Percentiles rank a stretch among this genome's conserved stretches.
Conservation (phyloP, 1,140 invertebrate species). For the Littorina saxatilis region DNA sequence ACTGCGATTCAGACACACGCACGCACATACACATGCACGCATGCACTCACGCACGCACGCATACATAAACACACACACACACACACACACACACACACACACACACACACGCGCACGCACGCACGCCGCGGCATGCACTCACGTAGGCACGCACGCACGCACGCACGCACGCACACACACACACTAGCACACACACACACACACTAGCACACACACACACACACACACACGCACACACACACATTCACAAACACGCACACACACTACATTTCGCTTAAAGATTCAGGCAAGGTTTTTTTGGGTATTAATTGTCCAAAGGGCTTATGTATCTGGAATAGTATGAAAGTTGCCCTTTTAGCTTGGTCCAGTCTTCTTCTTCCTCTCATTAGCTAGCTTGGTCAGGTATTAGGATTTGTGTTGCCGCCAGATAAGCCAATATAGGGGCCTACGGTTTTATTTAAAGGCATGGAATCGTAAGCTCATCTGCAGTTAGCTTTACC, state of each 20-base stretch:
- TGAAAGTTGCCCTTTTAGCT: background rate
- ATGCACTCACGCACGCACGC: conserved; percentile 5
- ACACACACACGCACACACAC: background rate
- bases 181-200: background rate
- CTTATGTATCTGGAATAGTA: too few relatives aligned
- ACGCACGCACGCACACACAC: conserved; percentile 14
- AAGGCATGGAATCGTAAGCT: too few relatives aligned
- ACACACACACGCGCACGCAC: conserved; percentile 1
- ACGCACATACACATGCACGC: background rate
- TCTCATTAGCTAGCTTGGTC: background rate
- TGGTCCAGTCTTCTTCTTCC: background rate
- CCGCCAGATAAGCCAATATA: too few relatives aligned
- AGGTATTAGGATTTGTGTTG: background rate
- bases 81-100: conserved; percentile 7
- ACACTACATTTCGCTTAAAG: background rate
- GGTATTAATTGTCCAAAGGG: too few relatives aligned
- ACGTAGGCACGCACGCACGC: conserved; percentile 3
- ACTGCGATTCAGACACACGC: background rate
- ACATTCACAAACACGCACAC: background rate
- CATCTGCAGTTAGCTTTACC: too few relatives aligned
- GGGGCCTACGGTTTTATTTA: too few relatives aligned
- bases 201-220: background rate
- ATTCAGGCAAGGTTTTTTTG: background rate
- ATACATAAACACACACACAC: conserved; percentile 4
- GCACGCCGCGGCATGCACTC: background rate